Base-by-base conservation (phyloP, 92 coral and sea anemone species). In the Nematostella vectensis region DNA sequence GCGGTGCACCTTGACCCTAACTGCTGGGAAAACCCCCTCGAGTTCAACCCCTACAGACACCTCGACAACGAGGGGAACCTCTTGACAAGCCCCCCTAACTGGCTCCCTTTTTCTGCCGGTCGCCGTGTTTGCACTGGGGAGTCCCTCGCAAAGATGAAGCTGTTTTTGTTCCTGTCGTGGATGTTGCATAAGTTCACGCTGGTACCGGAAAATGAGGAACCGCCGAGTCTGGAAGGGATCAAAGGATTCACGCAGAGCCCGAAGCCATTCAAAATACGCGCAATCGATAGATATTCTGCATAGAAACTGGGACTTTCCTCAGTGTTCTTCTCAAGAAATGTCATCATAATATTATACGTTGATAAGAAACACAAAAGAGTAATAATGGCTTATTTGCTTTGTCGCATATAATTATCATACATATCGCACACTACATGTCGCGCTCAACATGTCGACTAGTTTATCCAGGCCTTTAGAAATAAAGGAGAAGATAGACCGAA, bases 101-200 rank as follows among this genome's bases (percentile, higher is more conserved):
- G 74, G 25, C 61, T 61, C 1, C 95, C 95, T 8, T 85, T 80
- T 28, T 58, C 77, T 23, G 88, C 83, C 40, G 95, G 95, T 6
- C 67, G 83, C 9, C 82, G 95, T 3, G 75, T 55, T n/a, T 78
- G 85, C 18, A 73, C 80, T 1, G 85, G 85, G 15, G 79, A 71
- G 48, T 29, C 85, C 19, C 33, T 78, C 31, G 80, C 85, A 8
- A 78, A 78, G 58, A 59, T 61, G 31, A 62, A 68, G 61, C 69
- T 80, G 65, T 80, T 80, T 56, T 23, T 68, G 58, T 75, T 80
- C 59, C 57, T 69, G 43, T 48, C 82, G 13, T 63, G 64, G 51
- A 49, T 80, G 74, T 55, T 80, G 2, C 74, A 75, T 0, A 48
- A 47, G 69, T 80, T 48, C 39, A 69, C 78, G 16, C 69, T 80